Evolutionary conservation across 2,888 invertebrate genomes (phyloP).

Genomic region (Drosophila fulvimacula): DNA sequence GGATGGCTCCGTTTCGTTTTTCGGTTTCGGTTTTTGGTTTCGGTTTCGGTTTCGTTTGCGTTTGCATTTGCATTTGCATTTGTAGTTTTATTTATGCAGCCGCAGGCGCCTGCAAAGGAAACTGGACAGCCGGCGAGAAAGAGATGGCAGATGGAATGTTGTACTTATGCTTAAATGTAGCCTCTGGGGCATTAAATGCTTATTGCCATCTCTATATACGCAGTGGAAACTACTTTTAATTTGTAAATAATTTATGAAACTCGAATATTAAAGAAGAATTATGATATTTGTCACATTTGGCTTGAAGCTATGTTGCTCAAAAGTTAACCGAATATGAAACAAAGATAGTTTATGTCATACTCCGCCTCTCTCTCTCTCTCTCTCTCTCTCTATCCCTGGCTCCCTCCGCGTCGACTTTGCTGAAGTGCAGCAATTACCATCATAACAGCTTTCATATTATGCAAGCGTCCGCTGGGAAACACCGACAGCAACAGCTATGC

Average conservation of each 20-base stretch:
- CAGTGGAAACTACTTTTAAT: neutral
- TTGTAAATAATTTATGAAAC: conserved; percentile 8
- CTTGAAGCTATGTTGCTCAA: neutral
- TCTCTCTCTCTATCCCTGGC: too few species aligned
- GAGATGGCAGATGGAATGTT: conserved; percentile 1
- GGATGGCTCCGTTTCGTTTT: conserved; percentile 47
- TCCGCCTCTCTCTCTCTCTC: neutral
- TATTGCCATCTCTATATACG: neutral
- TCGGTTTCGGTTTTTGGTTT: conserved; percentile 39
- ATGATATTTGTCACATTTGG: neutral
- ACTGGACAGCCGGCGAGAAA: conserved; percentile 3
- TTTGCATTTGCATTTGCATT: conserved; percentile 42
- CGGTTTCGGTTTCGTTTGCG: conserved; percentile 31
- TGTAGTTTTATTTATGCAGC: conserved; percentile 46
- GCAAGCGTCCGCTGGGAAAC: conserved; percentile 42
- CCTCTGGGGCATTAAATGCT: neutral
- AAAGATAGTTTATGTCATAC: neutral
- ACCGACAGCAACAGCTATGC: conserved; percentile 17
- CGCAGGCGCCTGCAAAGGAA: conserved; percentile 31
- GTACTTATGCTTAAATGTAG: conserved; percentile 2
- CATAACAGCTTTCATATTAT: conserved; percentile 46
- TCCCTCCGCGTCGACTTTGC: conserved; percentile 6
- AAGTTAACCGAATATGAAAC: conserved; percentile 11
- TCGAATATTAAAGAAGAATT: neutral
- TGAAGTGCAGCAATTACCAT: conserved; percentile 41